Base-by-base conservation (phyloP, 2,888 invertebrate genomes). In the Resseliella maxima region DNA sequence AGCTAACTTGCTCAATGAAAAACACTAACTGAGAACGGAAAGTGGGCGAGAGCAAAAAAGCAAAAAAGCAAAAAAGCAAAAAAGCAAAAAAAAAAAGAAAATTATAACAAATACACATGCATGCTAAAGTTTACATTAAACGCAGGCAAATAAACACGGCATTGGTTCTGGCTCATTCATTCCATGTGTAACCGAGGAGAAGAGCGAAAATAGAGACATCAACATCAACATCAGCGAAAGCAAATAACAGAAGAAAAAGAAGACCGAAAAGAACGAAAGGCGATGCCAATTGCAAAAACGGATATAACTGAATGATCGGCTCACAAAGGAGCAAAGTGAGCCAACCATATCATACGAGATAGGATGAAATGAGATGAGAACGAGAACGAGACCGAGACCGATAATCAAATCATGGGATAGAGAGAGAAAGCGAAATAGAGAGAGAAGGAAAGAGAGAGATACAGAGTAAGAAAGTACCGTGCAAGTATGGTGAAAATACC, bases 1-100 rank as follows among this genome's bases (percentile, higher is more conserved):
- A n/a, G 59, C n/a, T 72, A 72, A 72, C 15, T 31, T 72, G 72
- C 35, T 35, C 72, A 72, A 36, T 72, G 72, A 31, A 64, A n/a
- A 27, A 64, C 15, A 64, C 31, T 27, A 64, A 54, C 41, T 12
- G 41, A 41, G n/a, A n/a, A n/a, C n/a, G n/a, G n/a, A n/a, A n/a
- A n/a, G n/a, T n/a, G n/a, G n/a, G 12, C 41, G 41, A 41, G 12
- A 8, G 50, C 10, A 50, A 18, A 50, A 59, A 15, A 59, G 24
- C 1, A 6, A 59, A 6, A 59, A n/a, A n/a, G n/a, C 59, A 24
- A 24, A n/a, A 24, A 18, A 50, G 15, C 21, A 50, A 50, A 50
- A 50, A 50, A 50, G 2, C 10, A 59, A n/a, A 59, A 24, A 59
- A 24, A 59, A 59, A 59, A 24, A 8, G 18, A 50, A 50, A 50